Base-by-base conservation (phyloP, 2,888 invertebrate genomes). In the Buathra laborator region DNA sequence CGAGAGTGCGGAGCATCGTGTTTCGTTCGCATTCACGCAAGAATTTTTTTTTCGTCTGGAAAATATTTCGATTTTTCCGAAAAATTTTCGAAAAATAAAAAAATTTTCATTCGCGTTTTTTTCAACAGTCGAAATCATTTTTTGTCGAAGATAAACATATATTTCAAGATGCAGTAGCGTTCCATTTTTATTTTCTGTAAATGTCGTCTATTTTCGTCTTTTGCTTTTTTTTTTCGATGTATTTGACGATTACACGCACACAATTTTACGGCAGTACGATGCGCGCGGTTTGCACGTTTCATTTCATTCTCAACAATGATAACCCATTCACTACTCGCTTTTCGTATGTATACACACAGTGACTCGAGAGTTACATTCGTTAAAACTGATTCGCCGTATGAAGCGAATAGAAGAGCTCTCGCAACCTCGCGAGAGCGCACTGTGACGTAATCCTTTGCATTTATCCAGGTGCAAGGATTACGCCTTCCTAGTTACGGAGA, bases 361-460 rank as follows among this genome's bases (percentile, higher is more conserved):
- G 16, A 48, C 46, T 46, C 16, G 76, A 62, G 44, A 56, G 24
- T 19, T 79, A 64, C 46, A 75, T 75, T 75, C 56, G 43, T 59
- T 74, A 44, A 70, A 79, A 75, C 70, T 46, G 71, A 67, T 72
- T 78, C 5, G 59, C 37, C 12, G 59, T 59, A 32, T 37, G 56
- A 37, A 76, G 66, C 43, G 76, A 77, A 48, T 81, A 68, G 81
- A 72, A 56, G 76, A 77, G 44, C 71, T 43, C 10, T 48, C 24
- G 66, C 56, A 71, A 75, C 64, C 79, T 79, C 83, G 84, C 83
- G 84, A 64, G 72, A 56, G 76, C 56, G 46, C 46, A 14, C n/a
- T 62, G 32, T 81, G 84, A 84, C 81, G 81, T 53, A 81, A 84
- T 76, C 19, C 64, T 29, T 77, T 59, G 84, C 77, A 68, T 72